Conservation (phyloP, 2,797 vertebrate species). For the Gobio occitaniae region DNA sequence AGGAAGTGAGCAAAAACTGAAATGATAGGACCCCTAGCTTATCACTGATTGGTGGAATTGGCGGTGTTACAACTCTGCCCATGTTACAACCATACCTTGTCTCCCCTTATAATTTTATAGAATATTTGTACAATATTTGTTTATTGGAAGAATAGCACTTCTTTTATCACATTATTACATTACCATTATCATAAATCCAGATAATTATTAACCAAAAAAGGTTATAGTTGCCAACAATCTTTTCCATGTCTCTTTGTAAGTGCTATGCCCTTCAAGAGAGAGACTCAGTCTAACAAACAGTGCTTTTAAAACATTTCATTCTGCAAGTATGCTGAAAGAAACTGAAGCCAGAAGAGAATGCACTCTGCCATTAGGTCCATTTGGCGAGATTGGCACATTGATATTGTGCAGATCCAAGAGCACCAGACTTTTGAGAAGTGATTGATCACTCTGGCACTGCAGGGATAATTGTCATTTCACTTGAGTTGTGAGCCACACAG, state of each 20-base stretch:
- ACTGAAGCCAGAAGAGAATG: slow-evolving; percentile 23
- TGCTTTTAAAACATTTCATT: slow-evolving; percentile 19
- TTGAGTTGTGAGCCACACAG: slow-evolving; percentile 67
- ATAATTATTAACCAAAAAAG: not conserved
- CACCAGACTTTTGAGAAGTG: slow-evolving; percentile 70
- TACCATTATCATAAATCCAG: not conserved
- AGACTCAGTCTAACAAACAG: slow-evolving; percentile 20
- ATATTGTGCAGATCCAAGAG: slow-evolving; percentile 59
- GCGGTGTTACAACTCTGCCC: too few relatives aligned
- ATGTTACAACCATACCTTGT: too few relatives aligned
- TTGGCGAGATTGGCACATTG: slow-evolving; percentile 55
- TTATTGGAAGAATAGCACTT: not conserved
- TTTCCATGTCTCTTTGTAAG: not conserved
- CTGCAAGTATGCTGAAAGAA: slow-evolving; percentile 14
- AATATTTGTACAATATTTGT: not conserved
- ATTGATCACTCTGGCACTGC: slow-evolving; percentile 72
- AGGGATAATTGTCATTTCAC: slow-evolving; percentile 74
- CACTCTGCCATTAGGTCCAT: slow-evolving; percentile 8
- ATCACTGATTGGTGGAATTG: too few relatives aligned
- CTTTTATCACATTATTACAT: not conserved
- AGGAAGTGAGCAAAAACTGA: too few relatives aligned
- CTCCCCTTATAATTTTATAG: not conserved
- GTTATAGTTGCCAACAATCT: not conserved
- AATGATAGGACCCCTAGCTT: too few relatives aligned
- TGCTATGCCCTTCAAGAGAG: not conserved